Conservation (phyloP, 2,113 vertebrate species). For the Sinocyclocheilus maitianheensis region DNA sequence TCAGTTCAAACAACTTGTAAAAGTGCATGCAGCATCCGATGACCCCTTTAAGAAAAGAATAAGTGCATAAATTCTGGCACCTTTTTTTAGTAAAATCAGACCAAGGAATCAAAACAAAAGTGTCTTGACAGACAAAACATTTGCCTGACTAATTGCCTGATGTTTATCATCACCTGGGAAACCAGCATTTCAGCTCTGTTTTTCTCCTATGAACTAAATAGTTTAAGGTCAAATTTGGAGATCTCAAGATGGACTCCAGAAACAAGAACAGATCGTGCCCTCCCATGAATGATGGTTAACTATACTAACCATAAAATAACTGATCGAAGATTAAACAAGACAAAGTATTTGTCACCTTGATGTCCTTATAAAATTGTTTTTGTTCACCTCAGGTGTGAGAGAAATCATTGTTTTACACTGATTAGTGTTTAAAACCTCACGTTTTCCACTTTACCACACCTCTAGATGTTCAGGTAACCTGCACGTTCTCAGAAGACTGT, state of each 20-base stretch:
- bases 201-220: background rate
- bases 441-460: background rate
- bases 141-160: conserved; percentile 1
- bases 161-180: conserved; percentile 5
- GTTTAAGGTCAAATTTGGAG: background rate
- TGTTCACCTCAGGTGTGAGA: too few species aligned
- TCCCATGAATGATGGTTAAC: background rate
- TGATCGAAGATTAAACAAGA: too few species aligned
- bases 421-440: background rate
- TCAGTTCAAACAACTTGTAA: too few species aligned
- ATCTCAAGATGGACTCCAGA: background rate
- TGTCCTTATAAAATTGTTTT: too few species aligned
- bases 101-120: background rate
- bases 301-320: background rate
- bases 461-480: conserved; percentile 69
- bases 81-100: background rate
- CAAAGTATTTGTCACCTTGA: too few species aligned
- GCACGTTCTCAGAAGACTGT: conserved; percentile 71
- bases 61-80: background rate
- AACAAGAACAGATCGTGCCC: background rate
- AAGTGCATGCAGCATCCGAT: too few species aligned
- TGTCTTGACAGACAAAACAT: conserved; percentile 16
- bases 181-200: conserved; percentile 24
- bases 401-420: background rate
- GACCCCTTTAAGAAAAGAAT: too few species aligned